phyloP scores from a whole-genome alignment of 2,113 vertebrate species.

The Hemicordylus capensis region DNA sequence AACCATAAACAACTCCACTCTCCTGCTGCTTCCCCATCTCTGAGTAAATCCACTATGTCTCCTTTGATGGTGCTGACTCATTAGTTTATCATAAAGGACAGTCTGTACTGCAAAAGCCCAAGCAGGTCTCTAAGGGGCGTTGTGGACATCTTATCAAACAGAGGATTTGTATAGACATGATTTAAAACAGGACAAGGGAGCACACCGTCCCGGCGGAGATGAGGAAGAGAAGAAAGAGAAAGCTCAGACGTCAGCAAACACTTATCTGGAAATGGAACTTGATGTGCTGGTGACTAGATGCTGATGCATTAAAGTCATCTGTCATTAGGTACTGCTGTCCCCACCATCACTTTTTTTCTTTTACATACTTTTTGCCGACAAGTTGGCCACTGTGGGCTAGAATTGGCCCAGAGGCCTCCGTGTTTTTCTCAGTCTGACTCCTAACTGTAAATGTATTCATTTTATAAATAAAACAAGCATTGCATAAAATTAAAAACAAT shows the following conservation, averaged over 20 bases:
- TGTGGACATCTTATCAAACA: slow-evolving; percentile 12
- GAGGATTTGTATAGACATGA: background rate
- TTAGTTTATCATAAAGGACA: slow-evolving; percentile 32
- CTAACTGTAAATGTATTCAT: too few species aligned
- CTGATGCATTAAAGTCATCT: too few species aligned
- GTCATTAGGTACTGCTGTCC: background rate
- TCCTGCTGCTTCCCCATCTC: background rate
- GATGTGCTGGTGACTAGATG: too few species aligned
- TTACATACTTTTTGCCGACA: too few species aligned
- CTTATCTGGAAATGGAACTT: background rate
- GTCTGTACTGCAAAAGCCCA: slow-evolving; percentile 16
- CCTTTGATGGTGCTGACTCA: slow-evolving; percentile 45
- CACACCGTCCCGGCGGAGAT: slow-evolving; percentile 34
- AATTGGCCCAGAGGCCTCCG: too few species aligned
- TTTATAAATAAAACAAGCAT: too few species aligned
- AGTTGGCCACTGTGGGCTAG: too few species aligned
- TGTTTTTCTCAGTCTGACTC: too few species aligned
- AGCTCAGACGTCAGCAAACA: slow-evolving; percentile 32
- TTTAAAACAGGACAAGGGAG: slow-evolving; percentile 39
- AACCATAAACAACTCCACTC: background rate
- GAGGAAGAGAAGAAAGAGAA: slow-evolving; percentile 32
- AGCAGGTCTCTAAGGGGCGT: background rate
- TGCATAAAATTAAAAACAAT: too few species aligned
- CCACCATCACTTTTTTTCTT: background rate
- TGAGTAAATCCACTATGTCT: background rate